These are phyloP conservation scores for Zoroaster sp. DNA, from an alignment of 53 echinoderm and acorn worm species.

Conservation along the genomic window DNA sequence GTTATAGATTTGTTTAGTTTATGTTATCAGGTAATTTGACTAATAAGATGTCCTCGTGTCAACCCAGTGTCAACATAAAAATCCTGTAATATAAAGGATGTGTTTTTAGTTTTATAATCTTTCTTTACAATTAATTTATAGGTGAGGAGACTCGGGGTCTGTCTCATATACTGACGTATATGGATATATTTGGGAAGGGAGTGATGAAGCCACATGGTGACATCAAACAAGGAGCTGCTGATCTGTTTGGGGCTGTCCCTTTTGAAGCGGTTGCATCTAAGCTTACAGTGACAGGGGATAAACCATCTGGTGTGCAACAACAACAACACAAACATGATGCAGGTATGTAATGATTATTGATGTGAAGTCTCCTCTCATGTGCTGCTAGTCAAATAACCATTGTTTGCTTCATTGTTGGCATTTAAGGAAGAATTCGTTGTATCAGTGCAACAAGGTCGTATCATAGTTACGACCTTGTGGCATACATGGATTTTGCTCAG, in stretches of 20 bases:
- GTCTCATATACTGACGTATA: constrained; percentile 46
- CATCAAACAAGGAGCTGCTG: constrained; percentile 46
- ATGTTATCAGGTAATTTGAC: no score
- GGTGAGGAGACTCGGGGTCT: constrained; percentile 15
- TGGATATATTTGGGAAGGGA: constrained; percentile 42
- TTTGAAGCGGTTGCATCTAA: constrained; percentile 75
- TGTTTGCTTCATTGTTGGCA: background rate
- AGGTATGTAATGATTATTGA: constrained; percentile 33
- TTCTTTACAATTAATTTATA: no score
- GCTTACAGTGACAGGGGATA: constrained; percentile 43
- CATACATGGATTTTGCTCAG: no score
- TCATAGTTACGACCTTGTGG: no score
- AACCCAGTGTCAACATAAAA: no score
- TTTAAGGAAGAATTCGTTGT: background rate
- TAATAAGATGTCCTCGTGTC: no score
- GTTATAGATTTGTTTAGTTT: background rate
- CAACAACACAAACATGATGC: constrained; percentile 57
- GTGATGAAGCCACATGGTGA: constrained; percentile 14
- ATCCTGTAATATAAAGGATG: background rate
- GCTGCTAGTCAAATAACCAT: background rate
- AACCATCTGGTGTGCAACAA: constrained; percentile 38
- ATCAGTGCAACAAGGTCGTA: no score
- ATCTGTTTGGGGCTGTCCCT: constrained; percentile 96
- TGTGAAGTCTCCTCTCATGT: background rate
- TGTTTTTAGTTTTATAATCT: background rate